Evolutionary conservation across 1,140 invertebrate genomes (phyloP).

Genomic region (Pollicipes pollicipes): DNA sequence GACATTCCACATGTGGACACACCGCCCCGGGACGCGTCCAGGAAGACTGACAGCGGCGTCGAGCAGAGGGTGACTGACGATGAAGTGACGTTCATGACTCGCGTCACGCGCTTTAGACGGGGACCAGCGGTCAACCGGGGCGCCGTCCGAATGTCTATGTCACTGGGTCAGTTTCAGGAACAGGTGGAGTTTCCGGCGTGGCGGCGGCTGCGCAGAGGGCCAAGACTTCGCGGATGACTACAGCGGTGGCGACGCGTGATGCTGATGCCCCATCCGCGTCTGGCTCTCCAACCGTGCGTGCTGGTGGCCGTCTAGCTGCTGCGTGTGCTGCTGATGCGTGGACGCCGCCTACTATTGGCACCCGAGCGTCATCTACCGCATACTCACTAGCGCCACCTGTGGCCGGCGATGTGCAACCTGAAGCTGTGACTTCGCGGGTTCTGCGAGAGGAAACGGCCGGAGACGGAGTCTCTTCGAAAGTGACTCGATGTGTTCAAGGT

Average conservation of each 20-base stretch:
- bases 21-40: neutral
- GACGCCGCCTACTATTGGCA: neutral
- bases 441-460: neutral
- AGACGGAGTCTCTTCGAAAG: neutral
- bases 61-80: too few species aligned
- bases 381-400: neutral
- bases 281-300: too few species aligned
- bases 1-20: neutral
- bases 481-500: neutral
- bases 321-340: too few species aligned
- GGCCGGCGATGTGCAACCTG: too few species aligned
- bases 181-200: too few species aligned
- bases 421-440: neutral
- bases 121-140: too few species aligned
- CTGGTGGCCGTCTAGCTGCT: neutral
- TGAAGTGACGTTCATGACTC: too few species aligned
- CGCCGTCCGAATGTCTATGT: neutral
- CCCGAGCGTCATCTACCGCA: neutral
- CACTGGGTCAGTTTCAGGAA: too few species aligned
- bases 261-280: neutral
- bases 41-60: neutral
- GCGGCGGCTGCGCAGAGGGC: neutral
- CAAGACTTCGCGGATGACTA: neutral
- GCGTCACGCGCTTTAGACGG: neutral
- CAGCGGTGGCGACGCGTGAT: neutral